phyloP scores from a whole-genome alignment of 2,113 vertebrate species.

The Aplodontia rufa region DNA sequence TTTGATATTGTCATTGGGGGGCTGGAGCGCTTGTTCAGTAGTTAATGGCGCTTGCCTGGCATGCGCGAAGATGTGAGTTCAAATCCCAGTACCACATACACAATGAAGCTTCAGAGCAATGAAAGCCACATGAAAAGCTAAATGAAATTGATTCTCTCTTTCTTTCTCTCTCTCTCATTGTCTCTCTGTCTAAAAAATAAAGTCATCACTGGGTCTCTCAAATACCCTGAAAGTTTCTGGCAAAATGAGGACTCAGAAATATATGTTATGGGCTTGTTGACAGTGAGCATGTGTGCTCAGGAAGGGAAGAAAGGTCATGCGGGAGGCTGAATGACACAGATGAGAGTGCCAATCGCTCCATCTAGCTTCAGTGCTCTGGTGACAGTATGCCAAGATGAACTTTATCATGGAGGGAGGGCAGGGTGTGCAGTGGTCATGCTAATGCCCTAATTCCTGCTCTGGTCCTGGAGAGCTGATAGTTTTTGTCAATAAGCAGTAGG shows the following conservation, averaged over 20 bases:
- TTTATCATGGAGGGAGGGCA: constrained; percentile 45
- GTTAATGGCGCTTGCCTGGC: too few species aligned
- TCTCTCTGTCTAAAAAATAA: too few species aligned
- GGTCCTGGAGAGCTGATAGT: not conserved
- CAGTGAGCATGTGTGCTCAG: not conserved
- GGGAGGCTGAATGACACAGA: constrained; percentile 77
- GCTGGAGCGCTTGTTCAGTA: too few species aligned
- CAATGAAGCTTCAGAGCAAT: too few species aligned
- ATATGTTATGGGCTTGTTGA: constrained; percentile 49
- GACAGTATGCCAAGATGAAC: constrained; percentile 57
- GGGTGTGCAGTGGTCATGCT: not conserved
- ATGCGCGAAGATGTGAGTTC: too few species aligned
- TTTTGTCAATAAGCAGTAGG: constrained; percentile 46
- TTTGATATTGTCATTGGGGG: not conserved
- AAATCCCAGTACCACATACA: too few species aligned
- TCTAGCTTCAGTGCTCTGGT: constrained; percentile 75
- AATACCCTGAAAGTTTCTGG: not conserved
- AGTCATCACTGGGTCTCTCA: not conserved
- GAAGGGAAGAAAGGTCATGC: constrained; percentile 55
- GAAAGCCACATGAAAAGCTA: too few species aligned
- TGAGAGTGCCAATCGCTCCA: constrained; percentile 59
- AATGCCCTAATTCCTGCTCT: constrained; percentile 36
- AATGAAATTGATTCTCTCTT: too few species aligned
- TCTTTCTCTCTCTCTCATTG: too few species aligned
- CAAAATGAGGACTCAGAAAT: constrained; percentile 55